Evolutionary conservation across 2,113 vertebrate genomes (phyloP).

Genomic region (Megalops atlanticus): DNA sequence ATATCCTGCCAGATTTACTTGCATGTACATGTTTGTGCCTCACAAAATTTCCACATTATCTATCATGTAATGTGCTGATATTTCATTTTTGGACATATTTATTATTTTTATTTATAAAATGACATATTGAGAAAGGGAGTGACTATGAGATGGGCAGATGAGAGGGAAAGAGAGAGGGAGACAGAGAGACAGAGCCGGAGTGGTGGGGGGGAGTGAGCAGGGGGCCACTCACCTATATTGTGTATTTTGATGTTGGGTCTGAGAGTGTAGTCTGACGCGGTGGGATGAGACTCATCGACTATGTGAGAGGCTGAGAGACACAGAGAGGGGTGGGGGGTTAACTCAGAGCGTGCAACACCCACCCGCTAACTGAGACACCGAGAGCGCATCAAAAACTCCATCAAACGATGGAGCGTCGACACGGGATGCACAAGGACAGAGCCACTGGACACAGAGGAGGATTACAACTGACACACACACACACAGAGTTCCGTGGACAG

Average conservation of each 20-base stretch:
- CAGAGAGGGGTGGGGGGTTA: neutral
- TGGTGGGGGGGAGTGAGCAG: too few relatives aligned
- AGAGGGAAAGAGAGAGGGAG: neutral
- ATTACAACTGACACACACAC: neutral
- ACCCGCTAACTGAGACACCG: too few relatives aligned
- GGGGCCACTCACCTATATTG: conserved; percentile 83
- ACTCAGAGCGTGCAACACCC: neutral
- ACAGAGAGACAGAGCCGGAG: neutral
- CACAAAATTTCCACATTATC: neutral
- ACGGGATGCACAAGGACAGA: neutral
- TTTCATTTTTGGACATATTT: too few relatives aligned
- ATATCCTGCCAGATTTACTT: too few relatives aligned
- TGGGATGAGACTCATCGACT: conserved; percentile 85
- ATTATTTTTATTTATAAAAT: neutral
- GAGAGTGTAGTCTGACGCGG: conserved; percentile 88
- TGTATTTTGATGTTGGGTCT: conserved; percentile 92
- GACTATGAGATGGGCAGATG: neutral
- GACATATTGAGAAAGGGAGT: neutral
- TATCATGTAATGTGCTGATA: neutral
- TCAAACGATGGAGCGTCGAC: too few relatives aligned
- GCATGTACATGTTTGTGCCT: neutral
- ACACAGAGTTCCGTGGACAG: neutral
- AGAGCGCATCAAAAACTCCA: too few relatives aligned
- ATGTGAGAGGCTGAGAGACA: conserved; percentile 78
- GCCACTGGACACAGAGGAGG: neutral